Conservation (phyloP, 2,113 vertebrate genomes). For the Cathartes aura region DNA sequence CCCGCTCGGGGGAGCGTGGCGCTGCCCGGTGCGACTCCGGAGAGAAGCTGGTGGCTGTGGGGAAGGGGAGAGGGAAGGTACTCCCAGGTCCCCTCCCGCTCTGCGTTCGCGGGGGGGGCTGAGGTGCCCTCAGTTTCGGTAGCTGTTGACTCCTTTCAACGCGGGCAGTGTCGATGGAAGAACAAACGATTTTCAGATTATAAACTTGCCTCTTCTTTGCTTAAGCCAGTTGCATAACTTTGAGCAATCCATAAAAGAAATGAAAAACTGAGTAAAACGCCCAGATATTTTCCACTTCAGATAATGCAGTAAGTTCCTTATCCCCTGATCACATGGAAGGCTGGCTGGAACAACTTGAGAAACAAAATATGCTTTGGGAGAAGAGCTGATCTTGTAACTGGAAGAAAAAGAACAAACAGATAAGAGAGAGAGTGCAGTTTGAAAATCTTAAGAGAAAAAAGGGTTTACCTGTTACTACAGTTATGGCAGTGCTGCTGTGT, state of each 20-base stretch:
- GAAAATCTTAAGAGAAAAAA: not conserved
- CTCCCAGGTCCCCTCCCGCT: not conserved
- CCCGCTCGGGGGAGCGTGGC: not conserved
- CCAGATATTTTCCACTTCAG: not conserved
- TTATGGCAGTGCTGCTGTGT: not conserved
- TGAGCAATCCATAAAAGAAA: not conserved
- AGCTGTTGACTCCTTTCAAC: no score
- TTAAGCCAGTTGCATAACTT: not conserved
- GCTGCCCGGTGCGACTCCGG: not conserved
- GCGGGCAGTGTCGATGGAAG: not conserved
- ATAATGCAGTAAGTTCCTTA: not conserved
- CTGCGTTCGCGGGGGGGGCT: not conserved
- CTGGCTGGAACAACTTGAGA: not conserved
- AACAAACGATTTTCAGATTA: fast-evolving
- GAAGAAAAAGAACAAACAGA: not conserved
- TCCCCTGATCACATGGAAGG: not conserved
- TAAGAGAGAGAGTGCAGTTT: not conserved
- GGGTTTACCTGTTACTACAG: not conserved
- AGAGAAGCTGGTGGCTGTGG: not conserved
- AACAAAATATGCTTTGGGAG: not conserved
- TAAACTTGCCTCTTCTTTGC: not conserved
- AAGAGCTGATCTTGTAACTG: not conserved
- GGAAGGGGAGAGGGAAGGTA: not conserved
- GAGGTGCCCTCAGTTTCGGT: not conserved
- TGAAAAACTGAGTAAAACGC: not conserved